These are phyloP conservation scores for Pyrrhia umbra DNA, from an alignment of 2,888 invertebrate genomes.

Conservation along the genomic window DNA sequence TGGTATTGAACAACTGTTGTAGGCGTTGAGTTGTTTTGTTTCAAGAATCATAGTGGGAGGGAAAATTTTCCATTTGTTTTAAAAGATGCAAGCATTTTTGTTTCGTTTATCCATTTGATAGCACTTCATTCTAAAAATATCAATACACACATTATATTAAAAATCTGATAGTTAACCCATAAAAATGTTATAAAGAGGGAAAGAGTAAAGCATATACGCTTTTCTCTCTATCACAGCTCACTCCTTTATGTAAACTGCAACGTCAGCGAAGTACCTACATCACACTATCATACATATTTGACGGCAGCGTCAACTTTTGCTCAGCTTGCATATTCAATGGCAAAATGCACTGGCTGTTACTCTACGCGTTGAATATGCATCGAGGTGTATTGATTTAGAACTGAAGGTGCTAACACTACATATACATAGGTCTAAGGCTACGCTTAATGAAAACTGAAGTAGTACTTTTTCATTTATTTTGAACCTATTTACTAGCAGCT, in stretches of 20 bases:
- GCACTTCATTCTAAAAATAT: no score
- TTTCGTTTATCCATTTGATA: no score
- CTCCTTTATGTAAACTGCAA: background rate
- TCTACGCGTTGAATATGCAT: conserved; percentile 44
- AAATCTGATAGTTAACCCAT: no score
- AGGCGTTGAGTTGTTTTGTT: background rate
- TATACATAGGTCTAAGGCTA: background rate
- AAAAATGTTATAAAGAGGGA: no score
- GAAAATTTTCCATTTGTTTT: background rate
- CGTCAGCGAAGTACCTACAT: background rate
- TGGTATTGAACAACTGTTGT: conserved; percentile 3
- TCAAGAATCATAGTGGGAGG: background rate
- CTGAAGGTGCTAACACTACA: background rate
- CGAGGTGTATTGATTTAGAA: conserved; percentile 39
- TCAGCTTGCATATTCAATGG: conserved; percentile 24
- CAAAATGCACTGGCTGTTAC: conserved; percentile 5
- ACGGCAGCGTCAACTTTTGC: conserved; percentile 4
- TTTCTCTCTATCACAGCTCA: background rate
- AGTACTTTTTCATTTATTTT: no score
- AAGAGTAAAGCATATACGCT: no score
- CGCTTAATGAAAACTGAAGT: no score
- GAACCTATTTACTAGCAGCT: no score
- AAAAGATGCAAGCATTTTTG: no score
- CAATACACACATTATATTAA: no score
- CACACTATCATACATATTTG: conserved; percentile 8